Evolutionary conservation across 2,113 vertebrate species (phyloP), one percentile per base, ranked within the genome.

Genomic region (Actenoides hombroni): DNA sequence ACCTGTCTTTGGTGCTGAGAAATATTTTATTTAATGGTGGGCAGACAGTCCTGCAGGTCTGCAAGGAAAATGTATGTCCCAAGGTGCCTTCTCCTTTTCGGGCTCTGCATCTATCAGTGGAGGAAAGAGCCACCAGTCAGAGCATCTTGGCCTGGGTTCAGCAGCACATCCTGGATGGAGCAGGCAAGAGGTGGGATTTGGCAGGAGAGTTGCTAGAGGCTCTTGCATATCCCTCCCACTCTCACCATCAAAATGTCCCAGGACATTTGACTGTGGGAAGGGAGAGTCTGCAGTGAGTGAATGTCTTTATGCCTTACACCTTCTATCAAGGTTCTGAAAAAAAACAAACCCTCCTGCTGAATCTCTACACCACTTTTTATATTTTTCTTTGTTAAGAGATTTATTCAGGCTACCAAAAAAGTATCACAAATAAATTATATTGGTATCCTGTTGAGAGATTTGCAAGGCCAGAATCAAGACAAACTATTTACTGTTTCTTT

Each of bases 301-400:
- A 13, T 26, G 16, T 40, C 25, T 33, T 90, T 46, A 12, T 16
- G 9, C 40, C n/a, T 81, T 81, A 70, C 3, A 46, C 3, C 7
- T 63, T 75, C 37, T 53, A 14, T 12, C 28, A 46, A 76, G 70
- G 51, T 37, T n/a, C 31, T 48, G 46, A 25, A 76, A 56, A 56
- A n/a, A 46, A 2, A 10, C 8, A 46, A 46, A 19, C 44, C 3
- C 10, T 75, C 37, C 48, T 20, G 6, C 18, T 73, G 37, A 46
- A 40, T 40, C 10, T 69, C 48, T 63, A 46, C 1, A 1, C 13
- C 0, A 0, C 18, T 37, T 81, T 75, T 54, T 60, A 67, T 19
- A 19, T 71, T 85, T 77, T 77, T 74, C 14, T 90, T 6, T 18
- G 37, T 51, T 79, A 83, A 68, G 51, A 49, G 14, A 20, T 49